Evolutionary conservation across 1,140 invertebrate genomes (phyloP).

Genomic region (Elymnias hypermnestra): DNA sequence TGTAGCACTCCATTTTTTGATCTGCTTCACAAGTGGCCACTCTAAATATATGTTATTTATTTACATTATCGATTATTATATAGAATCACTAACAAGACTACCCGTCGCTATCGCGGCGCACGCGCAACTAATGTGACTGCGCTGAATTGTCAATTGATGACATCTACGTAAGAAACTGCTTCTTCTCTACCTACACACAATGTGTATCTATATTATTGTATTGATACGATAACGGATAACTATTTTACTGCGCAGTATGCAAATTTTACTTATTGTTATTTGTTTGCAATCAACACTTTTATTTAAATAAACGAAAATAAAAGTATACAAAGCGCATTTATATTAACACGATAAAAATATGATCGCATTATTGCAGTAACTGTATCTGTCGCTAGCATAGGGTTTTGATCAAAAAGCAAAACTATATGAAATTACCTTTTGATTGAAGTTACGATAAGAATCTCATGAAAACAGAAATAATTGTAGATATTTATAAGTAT

Average conservation of each 20-base stretch:
- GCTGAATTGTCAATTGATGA: too few species aligned
- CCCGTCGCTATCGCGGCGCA: conserved; percentile 23
- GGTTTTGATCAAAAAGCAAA: too few species aligned
- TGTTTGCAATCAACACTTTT: neutral
- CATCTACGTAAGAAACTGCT: neutral
- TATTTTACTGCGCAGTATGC: neutral
- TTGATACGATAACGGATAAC: neutral
- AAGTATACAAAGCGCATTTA: too few species aligned
- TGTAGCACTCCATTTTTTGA: conserved; percentile 82
- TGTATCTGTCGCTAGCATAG: too few species aligned
- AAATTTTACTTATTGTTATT: too few species aligned
- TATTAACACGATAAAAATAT: too few species aligned
- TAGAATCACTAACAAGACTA: conserved; percentile 4
- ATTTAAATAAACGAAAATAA: too few species aligned
- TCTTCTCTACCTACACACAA: neutral
- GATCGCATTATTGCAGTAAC: too few species aligned
- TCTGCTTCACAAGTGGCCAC: conserved; percentile 5
- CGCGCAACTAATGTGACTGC: conserved; percentile 48
- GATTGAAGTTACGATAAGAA: too few species aligned
- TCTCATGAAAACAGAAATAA: too few species aligned
- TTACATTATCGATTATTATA: conserved; percentile 22
- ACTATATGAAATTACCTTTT: too few species aligned
- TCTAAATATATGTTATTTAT: conserved; percentile 6
- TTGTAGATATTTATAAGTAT: too few species aligned
- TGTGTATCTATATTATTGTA: neutral